Base-by-base conservation (phyloP, 2,113 vertebrate species). In the Elaphurus davidianus region DNA sequence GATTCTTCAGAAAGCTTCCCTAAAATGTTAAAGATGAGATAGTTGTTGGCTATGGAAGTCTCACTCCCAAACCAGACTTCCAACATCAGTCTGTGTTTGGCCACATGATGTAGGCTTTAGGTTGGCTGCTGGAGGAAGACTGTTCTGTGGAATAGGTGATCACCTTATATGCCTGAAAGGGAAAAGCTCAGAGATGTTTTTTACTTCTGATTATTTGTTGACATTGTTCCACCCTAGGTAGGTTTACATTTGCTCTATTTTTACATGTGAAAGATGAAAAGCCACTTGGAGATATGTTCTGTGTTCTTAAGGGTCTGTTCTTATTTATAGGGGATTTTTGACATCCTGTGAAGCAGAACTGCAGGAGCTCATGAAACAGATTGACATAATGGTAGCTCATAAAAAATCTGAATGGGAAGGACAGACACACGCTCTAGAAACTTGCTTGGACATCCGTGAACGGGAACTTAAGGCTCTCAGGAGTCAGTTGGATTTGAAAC, bases 351-450 rank as follows among this genome's bases (percentile, higher is more conserved):
- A 99, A 98, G 99, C 99, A 1, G 99, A 99, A 98, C 99, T 99
- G 7, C 99, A 99, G 98, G 99, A 99, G 98, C 98, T 99, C 93
- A 99, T 99, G 99, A 99, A 99, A 89, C 99, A 99, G 99, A 99
- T 99, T 0, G 99, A 99, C 98, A 99, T 99, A 47, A 99, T 99
- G 99, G 99, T 99, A 98, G 99, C 99, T 89, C 99, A 99, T 94
- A 99, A 99, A 98, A 99, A 98, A 84, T 98, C 94, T 0, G 99
- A 99, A 30, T 99, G 99, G 99, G 99, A 99, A 98, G 99, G 98
- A 3, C 99, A 99, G 98, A 99, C 98, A 0, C 99, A 98, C 82
- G 98, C 99, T 47, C 90, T 99, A 93, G 98, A 99, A 98, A 87
- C 99, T n/a, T 99, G 98, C 60, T 97, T 99, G 91, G 99, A 97